phyloP scores from a whole-genome alignment of 2,888 invertebrate genomes.

The Yponomeuta cagnagella region DNA sequence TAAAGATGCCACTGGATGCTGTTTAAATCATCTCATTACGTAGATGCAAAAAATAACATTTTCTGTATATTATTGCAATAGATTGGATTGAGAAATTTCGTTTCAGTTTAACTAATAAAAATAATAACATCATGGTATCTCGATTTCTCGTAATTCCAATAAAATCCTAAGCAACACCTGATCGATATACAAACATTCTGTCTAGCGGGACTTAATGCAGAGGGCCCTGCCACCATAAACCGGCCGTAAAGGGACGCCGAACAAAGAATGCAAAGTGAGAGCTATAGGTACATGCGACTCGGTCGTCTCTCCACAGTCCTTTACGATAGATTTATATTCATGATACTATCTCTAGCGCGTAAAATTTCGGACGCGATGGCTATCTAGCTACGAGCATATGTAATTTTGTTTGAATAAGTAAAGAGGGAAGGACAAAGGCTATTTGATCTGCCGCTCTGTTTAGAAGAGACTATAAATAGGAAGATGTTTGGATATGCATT shows the following conservation, averaged over 20 bases:
- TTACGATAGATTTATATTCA: constrained; percentile 76
- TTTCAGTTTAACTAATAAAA: too few relatives aligned
- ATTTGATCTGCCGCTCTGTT: constrained; percentile 66
- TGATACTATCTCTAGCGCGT: constrained; percentile 72
- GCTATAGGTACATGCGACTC: constrained; percentile 54
- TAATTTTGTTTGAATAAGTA: constrained; percentile 77
- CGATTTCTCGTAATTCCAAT: too few relatives aligned
- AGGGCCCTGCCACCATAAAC: constrained; percentile 69
- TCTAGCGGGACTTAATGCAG: constrained; percentile 62
- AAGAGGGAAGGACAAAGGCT: constrained; percentile 72
- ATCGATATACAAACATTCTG: constrained; percentile 19
- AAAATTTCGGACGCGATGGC: constrained; percentile 74
- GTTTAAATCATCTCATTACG: too few relatives aligned
- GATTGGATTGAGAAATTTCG: too few relatives aligned
- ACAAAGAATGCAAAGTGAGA: constrained; percentile 75
- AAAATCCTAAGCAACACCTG: not conserved
- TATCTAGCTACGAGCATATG: constrained; percentile 73
- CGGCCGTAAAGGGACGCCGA: constrained; percentile 64
- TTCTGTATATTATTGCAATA: too few relatives aligned
- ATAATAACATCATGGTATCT: too few relatives aligned
- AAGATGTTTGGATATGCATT: constrained; percentile 40
- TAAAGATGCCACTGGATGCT: too few relatives aligned
- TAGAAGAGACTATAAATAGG: constrained; percentile 61
- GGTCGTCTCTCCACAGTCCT: constrained; percentile 45
- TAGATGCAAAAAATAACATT: too few relatives aligned